Evolutionary conservation across 2,888 invertebrate genomes (phyloP), one percentile per base, ranked within the genome.

Genomic region (Chymomyza fuscimana): DNA sequence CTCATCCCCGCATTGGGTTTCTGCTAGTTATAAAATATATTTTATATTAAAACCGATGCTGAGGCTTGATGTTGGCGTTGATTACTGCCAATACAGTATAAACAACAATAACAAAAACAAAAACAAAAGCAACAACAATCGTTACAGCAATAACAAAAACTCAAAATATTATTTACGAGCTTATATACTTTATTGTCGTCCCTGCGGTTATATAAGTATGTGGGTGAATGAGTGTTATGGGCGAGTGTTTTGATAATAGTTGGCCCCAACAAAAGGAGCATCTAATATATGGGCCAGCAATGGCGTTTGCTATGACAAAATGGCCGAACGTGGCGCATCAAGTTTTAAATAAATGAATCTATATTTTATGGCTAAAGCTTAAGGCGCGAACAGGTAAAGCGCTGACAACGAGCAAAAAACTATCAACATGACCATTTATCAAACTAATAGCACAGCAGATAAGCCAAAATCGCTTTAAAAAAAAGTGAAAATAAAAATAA

Each of bases 371-470:
- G 40, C 58, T 2, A 58, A 25, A 58, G 58, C 58, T 25, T 58
- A 7, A 7, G 25, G 19, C 58, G 58, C 58, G n/a, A 22, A 58
- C 16, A 54, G 52, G 52, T 76, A 74, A 77, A 73, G 54, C 60
- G 77, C 77, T 80, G 80, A 81, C 74, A 72, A 70, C 67, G 68
- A 61, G 54, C 69, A 29, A 61, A 69, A 67, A 63, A 40, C 65
- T 63, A 76, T 77, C 81, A 72, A 56, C 66, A 67, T n/a, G 29
- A 36, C 78, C 86, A 83, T 85, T 77, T 74, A 85, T 84, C 83
- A 85, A 84, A 75, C 72, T 86, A 83, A 83, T 81, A 80, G 82
- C 80, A 61, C 63, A 22, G 65, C 59, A 81, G 83, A 78, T 80
- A 62, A 66, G 59, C 25, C 40, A 46, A 46, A 46, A 46, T 46